A percentile compares a stretch with the other conserved stretches of the same genome.
phyloP scores from a whole-genome alignment of 2,888 invertebrate genomes.

The Crioceris asparagi region DNA sequence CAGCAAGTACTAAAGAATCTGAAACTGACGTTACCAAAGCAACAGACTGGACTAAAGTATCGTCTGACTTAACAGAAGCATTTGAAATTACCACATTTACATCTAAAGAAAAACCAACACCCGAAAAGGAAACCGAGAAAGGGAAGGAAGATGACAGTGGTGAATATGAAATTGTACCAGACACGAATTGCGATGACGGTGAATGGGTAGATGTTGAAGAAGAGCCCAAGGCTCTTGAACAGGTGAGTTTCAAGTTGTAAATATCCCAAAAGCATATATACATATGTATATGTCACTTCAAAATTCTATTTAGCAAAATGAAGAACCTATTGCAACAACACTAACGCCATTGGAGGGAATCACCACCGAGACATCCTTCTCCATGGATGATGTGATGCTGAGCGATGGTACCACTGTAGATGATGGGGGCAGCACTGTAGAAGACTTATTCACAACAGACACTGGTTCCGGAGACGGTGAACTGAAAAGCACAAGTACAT shows the following conservation, averaged over 20 bases:
- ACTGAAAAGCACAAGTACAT: slow-evolving; percentile 13
- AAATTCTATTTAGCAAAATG: slow-evolving; percentile 1
- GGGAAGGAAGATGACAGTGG: slow-evolving; percentile 39
- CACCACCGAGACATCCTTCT: slow-evolving; percentile 30
- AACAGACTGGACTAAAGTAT: slow-evolving; percentile 8
- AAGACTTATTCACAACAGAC: too few relatives aligned
- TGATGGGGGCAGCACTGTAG: slow-evolving; percentile 15
- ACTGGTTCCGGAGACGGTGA: slow-evolving; percentile 29
- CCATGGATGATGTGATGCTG: slow-evolving; percentile 42
- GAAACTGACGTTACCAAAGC: slow-evolving; percentile 4
- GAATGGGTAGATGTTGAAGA: slow-evolving; percentile 40
- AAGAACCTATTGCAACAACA: slow-evolving; percentile 1
- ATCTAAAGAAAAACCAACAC: slow-evolving; percentile 8
- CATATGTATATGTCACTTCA: not conserved
- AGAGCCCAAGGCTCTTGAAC: too few relatives aligned
- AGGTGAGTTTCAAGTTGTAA: too few relatives aligned
- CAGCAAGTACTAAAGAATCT: slow-evolving; percentile 22
- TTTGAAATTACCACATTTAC: slow-evolving; percentile 3
- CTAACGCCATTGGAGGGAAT: slow-evolving; percentile 3
- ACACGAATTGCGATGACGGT: slow-evolving; percentile 44
- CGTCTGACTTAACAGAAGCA: slow-evolving; percentile 2
- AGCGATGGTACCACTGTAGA: slow-evolving; percentile 38
- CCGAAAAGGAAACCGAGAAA: slow-evolving; percentile 6
- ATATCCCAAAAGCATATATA: too few relatives aligned
- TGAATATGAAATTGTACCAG: slow-evolving; percentile 43